Evolutionary conservation across 1,140 invertebrate genomes (phyloP).

Genomic region (Drosophila novamexicana): DNA sequence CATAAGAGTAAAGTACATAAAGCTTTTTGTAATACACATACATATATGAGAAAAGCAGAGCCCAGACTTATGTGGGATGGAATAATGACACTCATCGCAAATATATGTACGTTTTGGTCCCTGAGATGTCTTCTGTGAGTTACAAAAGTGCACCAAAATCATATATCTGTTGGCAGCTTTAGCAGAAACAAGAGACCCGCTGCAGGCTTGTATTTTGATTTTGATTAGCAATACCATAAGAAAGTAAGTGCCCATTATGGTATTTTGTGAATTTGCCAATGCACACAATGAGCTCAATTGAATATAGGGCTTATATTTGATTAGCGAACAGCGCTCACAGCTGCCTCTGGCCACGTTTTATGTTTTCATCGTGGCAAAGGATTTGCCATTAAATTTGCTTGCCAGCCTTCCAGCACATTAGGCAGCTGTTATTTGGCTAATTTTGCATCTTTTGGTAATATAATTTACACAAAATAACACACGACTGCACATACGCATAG

Average conservation of each 20-base stretch:
- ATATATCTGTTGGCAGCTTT: not conserved
- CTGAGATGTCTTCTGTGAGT: no score
- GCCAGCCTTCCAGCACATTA: constrained; percentile 71
- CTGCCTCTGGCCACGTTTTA: constrained; percentile 55
- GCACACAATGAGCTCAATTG: constrained; percentile 44
- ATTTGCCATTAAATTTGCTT: constrained; percentile 69
- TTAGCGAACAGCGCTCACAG: constrained; percentile 56
- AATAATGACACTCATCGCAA: no score
- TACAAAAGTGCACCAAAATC: no score
- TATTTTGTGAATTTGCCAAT: constrained; percentile 14
- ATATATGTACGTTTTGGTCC: no score
- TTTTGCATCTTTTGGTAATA: constrained; percentile 79
- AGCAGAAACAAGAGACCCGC: no score
- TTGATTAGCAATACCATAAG: constrained; percentile 27
- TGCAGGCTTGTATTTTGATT: not conserved
- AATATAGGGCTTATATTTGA: constrained; percentile 54
- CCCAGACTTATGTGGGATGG: no score
- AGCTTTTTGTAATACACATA: no score
- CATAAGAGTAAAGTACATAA: no score
- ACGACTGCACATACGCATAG: constrained; percentile 64
- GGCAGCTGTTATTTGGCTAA: constrained; percentile 79
- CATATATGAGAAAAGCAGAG: no score
- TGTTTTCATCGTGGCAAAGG: constrained; percentile 70
- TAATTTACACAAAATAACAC: constrained; percentile 82
- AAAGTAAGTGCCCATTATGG: constrained; percentile 28